phyloP scores from a whole-genome alignment of 2,113 vertebrate species.

The Myotis brandtii region DNA sequence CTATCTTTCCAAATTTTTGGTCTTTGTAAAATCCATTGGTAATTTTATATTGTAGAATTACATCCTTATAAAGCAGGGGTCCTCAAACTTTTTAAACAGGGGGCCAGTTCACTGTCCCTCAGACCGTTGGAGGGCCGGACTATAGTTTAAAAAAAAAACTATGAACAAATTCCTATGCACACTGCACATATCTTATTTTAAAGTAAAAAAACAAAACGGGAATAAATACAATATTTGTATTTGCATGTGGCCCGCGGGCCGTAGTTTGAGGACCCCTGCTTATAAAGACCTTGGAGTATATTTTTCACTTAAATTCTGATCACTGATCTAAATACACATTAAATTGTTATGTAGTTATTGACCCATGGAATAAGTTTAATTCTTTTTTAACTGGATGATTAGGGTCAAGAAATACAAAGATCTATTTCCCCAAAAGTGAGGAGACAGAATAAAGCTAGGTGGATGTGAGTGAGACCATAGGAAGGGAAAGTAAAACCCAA shows the following conservation, averaged over 20 bases:
- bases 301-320: neutral
- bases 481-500: no score
- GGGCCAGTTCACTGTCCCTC: no score
- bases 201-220: no score
- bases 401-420: neutral
- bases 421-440: neutral
- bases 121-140: no score
- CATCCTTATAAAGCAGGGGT: neutral
- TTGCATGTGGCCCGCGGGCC: no score
- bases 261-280: neutral
- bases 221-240: no score
- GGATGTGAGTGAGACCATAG: no score
- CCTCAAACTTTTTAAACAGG: no score
- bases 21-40: neutral
- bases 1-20: neutral
- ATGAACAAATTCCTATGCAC: no score
- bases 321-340: constrained; percentile 20
- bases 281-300: neutral
- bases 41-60: neutral
- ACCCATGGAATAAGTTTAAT: neutral
- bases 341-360: neutral
- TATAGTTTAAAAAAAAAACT: no score
- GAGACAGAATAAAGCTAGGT: no score
- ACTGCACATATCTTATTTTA: no score
- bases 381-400: neutral